A percentile compares a stretch with the other conserved stretches of the same genome.
Evolutionary conservation across 2,113 vertebrate genomes (phyloP).

Genomic region (Felis catus): DNA sequence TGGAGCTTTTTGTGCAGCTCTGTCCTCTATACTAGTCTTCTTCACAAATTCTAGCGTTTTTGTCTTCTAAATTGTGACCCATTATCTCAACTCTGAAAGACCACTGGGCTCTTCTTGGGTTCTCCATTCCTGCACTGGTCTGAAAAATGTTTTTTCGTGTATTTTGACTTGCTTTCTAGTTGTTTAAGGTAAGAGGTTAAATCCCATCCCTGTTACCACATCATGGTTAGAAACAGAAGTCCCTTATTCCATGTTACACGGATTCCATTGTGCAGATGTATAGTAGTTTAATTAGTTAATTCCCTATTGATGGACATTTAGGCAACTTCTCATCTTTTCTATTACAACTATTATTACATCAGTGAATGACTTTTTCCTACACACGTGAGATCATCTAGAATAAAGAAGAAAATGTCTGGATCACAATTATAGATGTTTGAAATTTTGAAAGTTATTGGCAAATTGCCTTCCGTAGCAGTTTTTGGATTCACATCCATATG

Average conservation of each 20-base stretch:
- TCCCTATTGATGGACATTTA: not conserved
- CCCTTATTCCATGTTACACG: not conserved
- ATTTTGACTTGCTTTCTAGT: conserved; percentile 25
- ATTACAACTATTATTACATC: not conserved
- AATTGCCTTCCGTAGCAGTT: not conserved
- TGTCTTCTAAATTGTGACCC: not conserved
- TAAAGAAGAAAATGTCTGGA: not conserved
- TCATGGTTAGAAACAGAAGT: not conserved
- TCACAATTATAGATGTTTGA: not conserved
- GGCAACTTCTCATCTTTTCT: not conserved
- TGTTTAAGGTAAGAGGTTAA: not conserved
- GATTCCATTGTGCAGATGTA: not conserved
- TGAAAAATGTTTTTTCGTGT: not conserved
- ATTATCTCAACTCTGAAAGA: not conserved
- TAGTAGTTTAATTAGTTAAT: not conserved
- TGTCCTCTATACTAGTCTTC: not conserved
- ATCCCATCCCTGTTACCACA: not conserved
- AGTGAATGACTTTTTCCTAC: not conserved
- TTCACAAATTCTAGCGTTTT: not conserved
- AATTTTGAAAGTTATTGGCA: conserved; percentile 43
- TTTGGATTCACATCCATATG: not conserved
- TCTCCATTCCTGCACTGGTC: not conserved
- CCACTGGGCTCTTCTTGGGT: not conserved
- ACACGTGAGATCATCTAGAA: not conserved
- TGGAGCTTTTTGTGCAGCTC: not conserved